A percentile compares a stretch with the other conserved stretches of the same genome.
Conservation (phyloP, 2,888 invertebrate species). For the Meliscaeva auricollis region DNA sequence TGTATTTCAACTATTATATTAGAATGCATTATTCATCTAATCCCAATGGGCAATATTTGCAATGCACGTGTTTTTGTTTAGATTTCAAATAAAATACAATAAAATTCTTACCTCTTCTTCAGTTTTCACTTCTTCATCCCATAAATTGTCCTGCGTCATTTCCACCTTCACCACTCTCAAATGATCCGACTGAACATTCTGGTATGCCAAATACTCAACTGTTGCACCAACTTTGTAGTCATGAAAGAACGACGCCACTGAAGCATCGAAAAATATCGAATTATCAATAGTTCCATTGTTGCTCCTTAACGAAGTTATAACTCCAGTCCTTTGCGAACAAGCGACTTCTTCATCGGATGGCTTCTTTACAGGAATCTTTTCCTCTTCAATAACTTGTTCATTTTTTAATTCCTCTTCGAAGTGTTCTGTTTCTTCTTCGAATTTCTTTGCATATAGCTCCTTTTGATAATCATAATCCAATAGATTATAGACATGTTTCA, state of each 20-base stretch:
- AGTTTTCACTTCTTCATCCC: conserved; percentile 85
- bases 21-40: too few relatives aligned
- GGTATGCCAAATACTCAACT: conserved; percentile 86
- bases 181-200: conserved; percentile 83
- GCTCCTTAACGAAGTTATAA: conserved; percentile 86
- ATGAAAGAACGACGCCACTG: conserved; percentile 77
- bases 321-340: conserved; percentile 83
- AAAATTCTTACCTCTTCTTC: conserved; percentile 79
- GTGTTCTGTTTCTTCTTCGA: conserved; percentile 84
- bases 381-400: conserved; percentile 75
- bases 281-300: conserved; percentile 87
- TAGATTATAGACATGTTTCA: conserved; percentile 84
- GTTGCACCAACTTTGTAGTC: conserved; percentile 85
- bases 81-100: conserved; percentile 6
- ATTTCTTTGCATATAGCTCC: conserved; percentile 81
- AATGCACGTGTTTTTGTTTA: not conserved
- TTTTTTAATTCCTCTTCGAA: conserved; percentile 82
- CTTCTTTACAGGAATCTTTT: conserved; percentile 17
- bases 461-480: conserved; percentile 80
- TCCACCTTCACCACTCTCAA: conserved; percentile 86
- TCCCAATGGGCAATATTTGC: too few relatives aligned
- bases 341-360: conserved; percentile 28
- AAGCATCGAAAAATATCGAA: conserved; percentile 85
- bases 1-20: too few relatives aligned
- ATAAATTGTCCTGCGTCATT: conserved; percentile 85